Conservation (phyloP, 2,888 invertebrate genomes). For the Cataglyphis rosenhaueri region DNA sequence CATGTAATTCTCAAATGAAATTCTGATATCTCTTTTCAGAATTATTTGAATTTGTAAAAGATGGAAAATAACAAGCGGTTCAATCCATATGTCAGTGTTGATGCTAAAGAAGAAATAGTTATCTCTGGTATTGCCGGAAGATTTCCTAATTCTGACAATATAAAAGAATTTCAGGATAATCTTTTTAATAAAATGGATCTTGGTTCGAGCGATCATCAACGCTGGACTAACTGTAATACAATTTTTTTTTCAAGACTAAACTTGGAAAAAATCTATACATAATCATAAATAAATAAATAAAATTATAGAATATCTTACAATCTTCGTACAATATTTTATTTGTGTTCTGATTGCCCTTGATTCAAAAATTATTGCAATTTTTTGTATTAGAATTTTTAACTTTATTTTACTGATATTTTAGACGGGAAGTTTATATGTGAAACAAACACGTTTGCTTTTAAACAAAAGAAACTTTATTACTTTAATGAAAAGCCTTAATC, state of each 20-base stretch:
- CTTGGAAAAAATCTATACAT: background rate
- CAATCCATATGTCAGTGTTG: background rate
- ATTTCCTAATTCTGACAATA: constrained; percentile 92
- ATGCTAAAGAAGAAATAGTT: constrained; percentile 86
- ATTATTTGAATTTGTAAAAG: background rate
- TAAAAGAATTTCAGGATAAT: constrained; percentile 90
- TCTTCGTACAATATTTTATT: too few species aligned
- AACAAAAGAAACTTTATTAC: too few species aligned
- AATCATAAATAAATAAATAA: too few species aligned
- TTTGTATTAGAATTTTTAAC: too few species aligned
- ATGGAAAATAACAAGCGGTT: background rate
- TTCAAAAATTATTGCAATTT: too few species aligned
- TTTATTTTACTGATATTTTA: too few species aligned
- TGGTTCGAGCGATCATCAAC: constrained; percentile 85
- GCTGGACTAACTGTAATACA: constrained; percentile 80
- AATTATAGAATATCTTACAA: too few species aligned
- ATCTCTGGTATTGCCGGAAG: constrained; percentile 90
- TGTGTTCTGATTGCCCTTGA: too few species aligned
- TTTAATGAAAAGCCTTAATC: too few species aligned
- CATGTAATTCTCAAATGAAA: background rate
- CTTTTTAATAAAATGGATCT: constrained; percentile 92
- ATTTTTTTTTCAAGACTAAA: background rate
- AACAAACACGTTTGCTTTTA: too few species aligned
- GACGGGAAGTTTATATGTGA: too few species aligned
- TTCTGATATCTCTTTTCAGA: background rate